Conservation (phyloP, 1,140 invertebrate genomes). For the Sminthurinus signatus region DNA sequence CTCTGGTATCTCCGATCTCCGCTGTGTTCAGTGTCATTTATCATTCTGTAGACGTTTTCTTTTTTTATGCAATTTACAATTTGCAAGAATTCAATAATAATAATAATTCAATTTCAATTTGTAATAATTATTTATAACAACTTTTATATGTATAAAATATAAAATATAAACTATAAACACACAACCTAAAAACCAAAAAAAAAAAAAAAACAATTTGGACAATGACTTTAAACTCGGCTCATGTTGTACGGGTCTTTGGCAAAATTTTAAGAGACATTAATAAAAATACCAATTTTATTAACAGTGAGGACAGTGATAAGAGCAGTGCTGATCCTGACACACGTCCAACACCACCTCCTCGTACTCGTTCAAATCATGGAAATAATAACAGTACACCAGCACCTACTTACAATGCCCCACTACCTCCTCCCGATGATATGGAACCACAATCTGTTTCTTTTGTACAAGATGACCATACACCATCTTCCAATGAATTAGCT, state of each 20-base stretch:
- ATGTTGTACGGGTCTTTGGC: background rate
- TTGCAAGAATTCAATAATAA: no score
- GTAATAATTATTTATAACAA: no score
- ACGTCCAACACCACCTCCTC: conserved; percentile 32
- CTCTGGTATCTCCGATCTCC: no score
- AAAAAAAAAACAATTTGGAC: background rate
- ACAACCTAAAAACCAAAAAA: no score
- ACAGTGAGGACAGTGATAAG: background rate
- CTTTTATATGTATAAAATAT: no score
- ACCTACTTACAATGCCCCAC: conserved; percentile 54
- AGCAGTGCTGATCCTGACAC: conserved; percentile 16
- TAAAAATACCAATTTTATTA: background rate
- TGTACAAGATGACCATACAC: conserved; percentile 39
- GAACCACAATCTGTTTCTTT: conserved; percentile 88
- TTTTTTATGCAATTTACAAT: no score
- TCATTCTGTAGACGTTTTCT: no score
- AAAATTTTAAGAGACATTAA: background rate
- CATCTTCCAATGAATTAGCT: conserved; percentile 26
- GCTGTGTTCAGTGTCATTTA: no score
- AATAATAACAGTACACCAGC: conserved; percentile 26
- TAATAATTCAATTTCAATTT: no score
- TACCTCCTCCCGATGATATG: conserved; percentile 69
- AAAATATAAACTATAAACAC: no score
- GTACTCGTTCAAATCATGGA: conserved; percentile 16
- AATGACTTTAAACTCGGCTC: no score